A percentile compares a stretch with the other conserved stretches of the same genome.
Conservation (phyloP, 2,797 vertebrate species). For the Thamnophis elegans region DNA sequence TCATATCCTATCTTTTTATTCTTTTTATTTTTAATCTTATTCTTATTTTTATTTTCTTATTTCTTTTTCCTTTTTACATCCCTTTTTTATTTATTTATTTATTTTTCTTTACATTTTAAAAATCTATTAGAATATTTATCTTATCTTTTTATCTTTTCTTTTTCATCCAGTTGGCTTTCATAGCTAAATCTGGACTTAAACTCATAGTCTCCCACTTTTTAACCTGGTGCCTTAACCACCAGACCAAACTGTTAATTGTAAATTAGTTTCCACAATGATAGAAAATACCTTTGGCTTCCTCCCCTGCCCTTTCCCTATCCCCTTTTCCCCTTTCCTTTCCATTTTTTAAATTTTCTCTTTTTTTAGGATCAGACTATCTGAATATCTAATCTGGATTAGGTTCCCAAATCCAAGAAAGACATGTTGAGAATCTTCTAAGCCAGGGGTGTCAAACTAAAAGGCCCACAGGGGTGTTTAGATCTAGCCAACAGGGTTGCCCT, state of each 20-base stretch:
- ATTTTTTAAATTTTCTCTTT: too few relatives aligned
- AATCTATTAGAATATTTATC: not conserved
- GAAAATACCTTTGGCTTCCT: not conserved
- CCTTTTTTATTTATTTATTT: too few relatives aligned
- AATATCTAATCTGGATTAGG: not conserved
- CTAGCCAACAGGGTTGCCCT: too few relatives aligned
- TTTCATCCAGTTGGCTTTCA: not conserved
- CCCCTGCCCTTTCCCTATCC: not conserved
- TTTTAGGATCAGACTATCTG: not conserved
- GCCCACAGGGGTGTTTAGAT: too few relatives aligned
- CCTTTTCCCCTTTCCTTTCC: not conserved
- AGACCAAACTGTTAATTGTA: not conserved
- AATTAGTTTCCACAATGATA: not conserved
- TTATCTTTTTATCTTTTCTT: not conserved
- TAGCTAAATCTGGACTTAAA: not conserved
- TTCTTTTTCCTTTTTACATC: too few relatives aligned
- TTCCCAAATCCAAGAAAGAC: not conserved
- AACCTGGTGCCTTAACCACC: not conserved
- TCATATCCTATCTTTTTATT: not conserved
- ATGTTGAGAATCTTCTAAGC: too few relatives aligned
- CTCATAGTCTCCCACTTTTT: not conserved
- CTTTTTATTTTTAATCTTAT: too few relatives aligned
- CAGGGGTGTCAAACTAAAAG: too few relatives aligned
- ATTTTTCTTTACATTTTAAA: not conserved
- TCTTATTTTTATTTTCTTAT: too few relatives aligned